These are phyloP conservation scores for Didymodactylos carnosus DNA, from an alignment of 2,888 invertebrate genomes.

Conservation along the genomic window DNA sequence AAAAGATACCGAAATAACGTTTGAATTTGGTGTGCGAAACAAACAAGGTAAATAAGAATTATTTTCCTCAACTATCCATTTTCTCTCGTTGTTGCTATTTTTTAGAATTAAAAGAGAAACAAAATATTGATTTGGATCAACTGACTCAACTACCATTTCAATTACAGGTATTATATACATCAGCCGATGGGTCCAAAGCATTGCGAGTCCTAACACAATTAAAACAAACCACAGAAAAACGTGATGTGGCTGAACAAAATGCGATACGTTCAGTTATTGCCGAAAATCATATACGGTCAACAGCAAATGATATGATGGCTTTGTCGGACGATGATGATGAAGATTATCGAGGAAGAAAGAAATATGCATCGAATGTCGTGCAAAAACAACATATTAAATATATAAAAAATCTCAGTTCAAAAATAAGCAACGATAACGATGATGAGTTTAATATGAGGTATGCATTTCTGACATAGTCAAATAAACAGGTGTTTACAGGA, in stretches of 20 bases:
- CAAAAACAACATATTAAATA: neutral
- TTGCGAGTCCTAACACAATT: constrained; percentile 20
- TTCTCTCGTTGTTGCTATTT: too few relatives aligned
- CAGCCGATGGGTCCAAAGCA: constrained; percentile 27
- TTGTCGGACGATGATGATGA: neutral
- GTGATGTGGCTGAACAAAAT: constrained; percentile 1
- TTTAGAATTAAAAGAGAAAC: neutral
- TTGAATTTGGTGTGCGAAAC: constrained; percentile 9
- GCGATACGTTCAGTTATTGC: neutral
- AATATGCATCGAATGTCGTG: too few relatives aligned
- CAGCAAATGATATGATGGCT: neutral
- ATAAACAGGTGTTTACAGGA: too few relatives aligned
- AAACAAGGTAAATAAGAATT: neutral
- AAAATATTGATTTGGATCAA: neutral
- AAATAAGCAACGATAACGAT: too few relatives aligned
- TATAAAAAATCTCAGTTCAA: neutral
- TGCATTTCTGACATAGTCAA: neutral
- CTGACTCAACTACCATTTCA: constrained; percentile 24
- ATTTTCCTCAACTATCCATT: neutral
- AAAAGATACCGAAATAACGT: constrained; percentile 3
- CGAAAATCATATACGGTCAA: neutral
- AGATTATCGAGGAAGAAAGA: too few relatives aligned
- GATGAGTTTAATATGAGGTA: neutral
- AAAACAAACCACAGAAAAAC: constrained; percentile 3
- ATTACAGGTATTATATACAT: constrained; percentile 26